phyloP scores from a whole-genome alignment of 2,797 vertebrate genomes.

The Anguilla anguilla region DNA sequence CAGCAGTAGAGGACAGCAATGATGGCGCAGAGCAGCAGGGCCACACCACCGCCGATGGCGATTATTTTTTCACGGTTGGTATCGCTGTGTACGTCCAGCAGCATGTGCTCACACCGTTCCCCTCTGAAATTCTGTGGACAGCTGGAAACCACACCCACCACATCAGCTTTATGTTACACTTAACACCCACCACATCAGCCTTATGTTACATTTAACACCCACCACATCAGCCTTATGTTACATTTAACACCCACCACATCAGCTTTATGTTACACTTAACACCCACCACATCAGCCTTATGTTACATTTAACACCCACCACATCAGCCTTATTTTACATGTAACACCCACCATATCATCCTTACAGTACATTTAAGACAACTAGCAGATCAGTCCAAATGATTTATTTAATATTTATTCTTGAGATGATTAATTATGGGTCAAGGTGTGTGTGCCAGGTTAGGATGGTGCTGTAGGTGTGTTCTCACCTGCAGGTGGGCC shows the following conservation, averaged over 20 bases:
- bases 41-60: slow-evolving; percentile 52
- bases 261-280: background rate
- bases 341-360: slow-evolving; percentile 16
- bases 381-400: background rate
- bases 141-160: slow-evolving; percentile 50
- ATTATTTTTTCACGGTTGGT: slow-evolving; percentile 54
- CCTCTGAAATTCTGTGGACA: slow-evolving; percentile 54
- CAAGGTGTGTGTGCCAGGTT: background rate
- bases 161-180: background rate
- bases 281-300: background rate
- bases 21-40: slow-evolving; percentile 52
- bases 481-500: slow-evolving; percentile 64
- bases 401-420: background rate
- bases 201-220: background rate
- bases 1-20: slow-evolving; percentile 51
- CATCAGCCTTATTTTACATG: background rate
- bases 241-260: background rate
- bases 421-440: background rate
- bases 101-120: slow-evolving; percentile 54
- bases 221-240: background rate
- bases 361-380: background rate
- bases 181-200: background rate
- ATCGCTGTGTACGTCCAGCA: rapidly evolving
- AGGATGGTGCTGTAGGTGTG: background rate
- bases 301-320: background rate